Evolutionary conservation across 2,888 invertebrate species (phyloP).

Genomic region (Elysia crispata): DNA sequence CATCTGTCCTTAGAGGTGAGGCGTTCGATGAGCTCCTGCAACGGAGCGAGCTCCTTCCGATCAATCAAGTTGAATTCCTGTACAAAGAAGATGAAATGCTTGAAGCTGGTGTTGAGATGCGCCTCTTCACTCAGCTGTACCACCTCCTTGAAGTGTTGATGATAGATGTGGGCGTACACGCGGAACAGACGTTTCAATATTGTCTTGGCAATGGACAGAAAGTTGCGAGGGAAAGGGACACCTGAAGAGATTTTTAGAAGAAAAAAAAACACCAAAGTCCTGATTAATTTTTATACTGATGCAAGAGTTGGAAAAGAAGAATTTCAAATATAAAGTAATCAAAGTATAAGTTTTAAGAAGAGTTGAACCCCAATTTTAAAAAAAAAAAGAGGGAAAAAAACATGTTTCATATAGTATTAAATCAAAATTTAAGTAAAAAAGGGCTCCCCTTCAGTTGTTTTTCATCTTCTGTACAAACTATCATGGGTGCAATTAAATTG

Average conservation of each 20-base stretch:
- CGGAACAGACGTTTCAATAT: conserved; percentile 98
- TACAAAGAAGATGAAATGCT: conserved; percentile 98
- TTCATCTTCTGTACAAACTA: too few species aligned
- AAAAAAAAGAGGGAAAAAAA: too few species aligned
- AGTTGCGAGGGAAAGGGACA: conserved; percentile 98
- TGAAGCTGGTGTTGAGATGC: conserved; percentile 99
- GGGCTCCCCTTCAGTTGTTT: too few species aligned
- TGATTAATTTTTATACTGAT: too few species aligned
- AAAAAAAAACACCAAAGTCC: conserved; percentile 15
- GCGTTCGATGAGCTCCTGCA: conserved; percentile 95
- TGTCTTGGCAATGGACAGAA: conserved; percentile 96
- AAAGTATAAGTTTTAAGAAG: too few species aligned
- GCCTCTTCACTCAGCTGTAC: conserved; percentile 96
- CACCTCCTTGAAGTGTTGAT: conserved; percentile 98
- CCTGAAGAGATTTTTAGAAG: conserved; percentile 80
- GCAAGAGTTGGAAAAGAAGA: too few species aligned
- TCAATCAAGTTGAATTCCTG: conserved; percentile 99
- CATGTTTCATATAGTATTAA: too few species aligned
- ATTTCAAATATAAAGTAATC: too few species aligned
- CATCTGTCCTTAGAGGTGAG: conserved; percentile 70
- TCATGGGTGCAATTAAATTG: too few species aligned
- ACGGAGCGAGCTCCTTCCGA: conserved; percentile 94
- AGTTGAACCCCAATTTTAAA: too few species aligned
- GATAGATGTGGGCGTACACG: conserved; percentile 99
- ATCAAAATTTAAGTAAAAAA: too few species aligned